Percentiles rank a stretch among this genome's conserved stretches.
phyloP scores from a whole-genome alignment of 2,888 invertebrate genomes.

The Sphinx pinastri region DNA sequence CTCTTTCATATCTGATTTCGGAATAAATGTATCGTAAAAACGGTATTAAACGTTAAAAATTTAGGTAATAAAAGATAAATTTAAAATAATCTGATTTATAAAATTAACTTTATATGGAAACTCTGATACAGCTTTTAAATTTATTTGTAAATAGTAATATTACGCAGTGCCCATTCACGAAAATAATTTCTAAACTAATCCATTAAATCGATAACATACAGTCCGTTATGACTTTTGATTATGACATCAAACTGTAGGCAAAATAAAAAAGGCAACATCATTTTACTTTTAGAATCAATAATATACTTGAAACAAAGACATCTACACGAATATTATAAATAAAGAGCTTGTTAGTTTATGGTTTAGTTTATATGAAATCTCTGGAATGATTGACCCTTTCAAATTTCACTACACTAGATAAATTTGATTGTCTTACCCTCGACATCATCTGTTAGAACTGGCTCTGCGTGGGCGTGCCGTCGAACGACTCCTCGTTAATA shows the following conservation, averaged over 20 bases:
- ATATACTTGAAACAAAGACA: too few relatives aligned
- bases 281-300: too few relatives aligned
- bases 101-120: neutral
- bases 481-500: conserved; percentile 80
- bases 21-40: neutral
- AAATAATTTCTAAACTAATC: too few relatives aligned
- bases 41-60: neutral
- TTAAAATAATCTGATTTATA: neutral
- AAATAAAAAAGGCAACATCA: too few relatives aligned
- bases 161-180: too few relatives aligned
- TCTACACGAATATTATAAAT: too few relatives aligned
- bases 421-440: conserved; percentile 58
- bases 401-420: neutral
- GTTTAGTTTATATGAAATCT: neutral
- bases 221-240: too few relatives aligned
- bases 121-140: too few relatives aligned
- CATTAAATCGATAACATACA: too few relatives aligned
- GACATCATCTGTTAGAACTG: conserved; percentile 79
- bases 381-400: neutral
- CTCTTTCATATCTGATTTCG: neutral
- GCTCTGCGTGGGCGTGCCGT: conserved; percentile 70
- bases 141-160: too few relatives aligned
- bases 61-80: neutral
- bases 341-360: neutral
- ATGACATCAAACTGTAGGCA: too few relatives aligned